Evolutionary conservation across 2,797 vertebrate genomes (phyloP).

Genomic region (Lagodon rhomboides): DNA sequence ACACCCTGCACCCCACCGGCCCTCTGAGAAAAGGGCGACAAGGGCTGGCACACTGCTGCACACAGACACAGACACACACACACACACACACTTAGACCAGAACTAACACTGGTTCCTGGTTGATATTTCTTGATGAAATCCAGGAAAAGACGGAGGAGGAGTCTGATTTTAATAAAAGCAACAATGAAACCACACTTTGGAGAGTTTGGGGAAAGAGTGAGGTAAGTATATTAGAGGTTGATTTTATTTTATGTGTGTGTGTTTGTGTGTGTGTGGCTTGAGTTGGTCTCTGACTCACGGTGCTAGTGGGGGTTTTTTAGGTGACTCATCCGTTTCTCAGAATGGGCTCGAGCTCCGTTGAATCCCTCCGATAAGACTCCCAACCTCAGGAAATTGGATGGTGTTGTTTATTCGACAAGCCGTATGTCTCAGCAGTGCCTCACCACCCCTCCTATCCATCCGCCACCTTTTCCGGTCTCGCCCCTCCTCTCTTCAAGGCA

Average conservation of each 20-base stretch:
- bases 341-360: slow-evolving; percentile 28
- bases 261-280: slow-evolving; percentile 46
- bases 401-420: slow-evolving; percentile 39
- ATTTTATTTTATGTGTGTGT: slow-evolving; percentile 22
- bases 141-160: slow-evolving; percentile 45
- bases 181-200: slow-evolving; percentile 43
- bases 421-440: slow-evolving; percentile 2
- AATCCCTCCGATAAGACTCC: slow-evolving; percentile 65
- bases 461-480: background rate
- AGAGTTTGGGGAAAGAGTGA: slow-evolving; percentile 33
- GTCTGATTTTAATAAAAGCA: slow-evolving; percentile 52
- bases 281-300: slow-evolving; percentile 74
- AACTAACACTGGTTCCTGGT: slow-evolving; percentile 47
- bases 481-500: slow-evolving; percentile 41
- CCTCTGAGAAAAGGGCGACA: slow-evolving; percentile 45
- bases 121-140: slow-evolving; percentile 49
- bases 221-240: slow-evolving; percentile 19
- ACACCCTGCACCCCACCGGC: slow-evolving; percentile 53
- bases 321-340: slow-evolving; percentile 81
- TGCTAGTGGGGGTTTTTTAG: slow-evolving; percentile 43
- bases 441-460: slow-evolving; percentile 19
- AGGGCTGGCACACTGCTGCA: slow-evolving; percentile 48
- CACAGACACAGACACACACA: slow-evolving; percentile 33
- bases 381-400: slow-evolving; percentile 44
- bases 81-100: slow-evolving; percentile 30